Conservation (phyloP, 2,888 invertebrate species). For the Stramonita haemastoma region DNA sequence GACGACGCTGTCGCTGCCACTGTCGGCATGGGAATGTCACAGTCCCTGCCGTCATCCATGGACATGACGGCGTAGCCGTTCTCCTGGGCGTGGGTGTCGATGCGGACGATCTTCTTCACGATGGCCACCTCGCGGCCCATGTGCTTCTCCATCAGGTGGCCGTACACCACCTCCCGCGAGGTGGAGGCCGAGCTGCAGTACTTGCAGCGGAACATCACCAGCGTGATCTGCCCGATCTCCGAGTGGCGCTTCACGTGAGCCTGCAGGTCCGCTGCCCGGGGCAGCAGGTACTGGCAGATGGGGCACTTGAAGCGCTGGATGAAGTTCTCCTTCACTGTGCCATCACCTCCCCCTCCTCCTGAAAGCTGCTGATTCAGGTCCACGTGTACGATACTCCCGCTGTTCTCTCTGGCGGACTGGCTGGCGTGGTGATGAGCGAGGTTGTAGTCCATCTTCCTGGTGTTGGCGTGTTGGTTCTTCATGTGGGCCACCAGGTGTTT, state of each 20-base stretch:
- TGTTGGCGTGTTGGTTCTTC: slow-evolving; percentile 49
- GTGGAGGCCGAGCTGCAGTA: slow-evolving; percentile 56
- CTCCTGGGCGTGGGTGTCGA: slow-evolving; percentile 52
- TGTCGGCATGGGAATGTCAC: background rate
- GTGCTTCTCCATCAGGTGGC: slow-evolving; percentile 56
- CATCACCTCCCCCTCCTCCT: slow-evolving; percentile 27
- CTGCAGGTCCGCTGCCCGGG: slow-evolving; percentile 54
- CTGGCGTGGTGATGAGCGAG: slow-evolving; percentile 18
- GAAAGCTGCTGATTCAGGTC: slow-evolving; percentile 30
- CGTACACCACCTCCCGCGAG: slow-evolving; percentile 51
- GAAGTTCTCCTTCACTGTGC: slow-evolving; percentile 46
- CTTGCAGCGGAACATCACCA: slow-evolving; percentile 53
- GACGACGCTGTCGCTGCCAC: background rate
- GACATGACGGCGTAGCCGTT: slow-evolving; percentile 54
- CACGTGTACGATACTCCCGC: slow-evolving; percentile 26
- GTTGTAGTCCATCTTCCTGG: slow-evolving; percentile 41
- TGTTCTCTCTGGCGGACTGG: background rate
- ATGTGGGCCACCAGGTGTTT: slow-evolving; percentile 53
- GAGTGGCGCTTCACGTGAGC: slow-evolving; percentile 53
- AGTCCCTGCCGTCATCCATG: slow-evolving; percentile 46
- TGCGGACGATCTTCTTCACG: slow-evolving; percentile 52
- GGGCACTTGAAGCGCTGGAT: slow-evolving; percentile 54
- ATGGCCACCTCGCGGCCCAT: slow-evolving; percentile 53
- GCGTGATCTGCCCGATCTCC: slow-evolving; percentile 52
- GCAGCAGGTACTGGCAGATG: slow-evolving; percentile 53